Evolutionary conservation across 2,797 vertebrate genomes (phyloP), one percentile per base, ranked within the genome.

Genomic region (Enteromius treurensis): DNA sequence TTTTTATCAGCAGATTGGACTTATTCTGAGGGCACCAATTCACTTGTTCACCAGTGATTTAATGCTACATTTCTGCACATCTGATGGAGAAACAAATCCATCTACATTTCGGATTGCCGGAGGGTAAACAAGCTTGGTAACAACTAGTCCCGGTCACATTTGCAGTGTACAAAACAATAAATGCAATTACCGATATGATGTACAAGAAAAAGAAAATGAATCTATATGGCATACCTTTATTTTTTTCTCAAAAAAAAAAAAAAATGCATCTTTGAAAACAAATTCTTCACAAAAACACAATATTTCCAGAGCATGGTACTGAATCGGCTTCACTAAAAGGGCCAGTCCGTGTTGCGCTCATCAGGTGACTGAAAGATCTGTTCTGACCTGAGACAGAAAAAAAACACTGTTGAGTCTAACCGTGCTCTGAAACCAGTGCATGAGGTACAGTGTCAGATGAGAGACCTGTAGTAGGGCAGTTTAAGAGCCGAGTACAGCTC

Each of bases 401-500:
- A 69, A 29, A 11, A 40, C 2, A 34, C 71, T 10, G 1, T 29
- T 23, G 5, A 75, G 29, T 51, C 5, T 1, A 5, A 1, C 26
- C 6, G 69, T 29, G 13, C 60, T 7, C 60, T 64, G 14, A 17
- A 17, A 64, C 2, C 26, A 64, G 6, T 7, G 14, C 5, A 17
- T 64, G 60, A 64, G 60, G 14, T 3, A 64, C 60, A 29, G 23
- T 15, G 26, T 29, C 26, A 29, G 34, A 42, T 3, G 11, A 29
- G 1, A 55, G 19, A 76, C 62, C 64, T 51, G 83, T 21, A 78
- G 86, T 91, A 89, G 2, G 92, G 84, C 15, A 94, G 90, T 64
- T 85, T 91, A 51, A 94, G 92, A 42, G 87, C 89, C 15, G 91
- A 90, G 87, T 94, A 95, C 73, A 95, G 93, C 81, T 95, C 94